phyloP scores from a whole-genome alignment of 2,888 invertebrate species.

The Phaedon cochleariae region DNA sequence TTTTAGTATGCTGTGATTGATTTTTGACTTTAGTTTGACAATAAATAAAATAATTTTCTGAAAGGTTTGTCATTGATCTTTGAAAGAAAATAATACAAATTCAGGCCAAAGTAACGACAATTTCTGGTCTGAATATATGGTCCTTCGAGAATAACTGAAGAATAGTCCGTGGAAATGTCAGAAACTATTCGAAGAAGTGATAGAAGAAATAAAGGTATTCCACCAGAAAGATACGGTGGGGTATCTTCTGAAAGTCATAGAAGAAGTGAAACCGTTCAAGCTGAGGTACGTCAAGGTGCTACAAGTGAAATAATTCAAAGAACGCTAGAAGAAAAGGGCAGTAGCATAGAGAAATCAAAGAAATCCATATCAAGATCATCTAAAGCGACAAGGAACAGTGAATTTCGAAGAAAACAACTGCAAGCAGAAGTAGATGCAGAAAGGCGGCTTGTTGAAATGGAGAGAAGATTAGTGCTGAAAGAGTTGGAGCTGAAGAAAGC shows the following conservation, averaged over 20 bases:
- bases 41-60: no score
- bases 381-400: not conserved
- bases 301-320: not conserved
- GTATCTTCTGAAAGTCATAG: not conserved
- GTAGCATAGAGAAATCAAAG: not conserved
- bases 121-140: no score
- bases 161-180: no score
- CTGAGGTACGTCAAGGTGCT: not conserved
- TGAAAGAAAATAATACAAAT: no score
- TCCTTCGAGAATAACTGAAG: no score
- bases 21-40: no score
- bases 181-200: no score
- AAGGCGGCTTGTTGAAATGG: not conserved
- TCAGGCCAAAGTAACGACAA: no score
- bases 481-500: not conserved
- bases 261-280: not conserved
- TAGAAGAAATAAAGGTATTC: no score
- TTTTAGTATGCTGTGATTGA: no score
- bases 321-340: not conserved
- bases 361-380: not conserved
- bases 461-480: not conserved
- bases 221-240: no score
- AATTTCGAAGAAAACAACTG: not conserved
- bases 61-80: no score
- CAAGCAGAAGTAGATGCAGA: not conserved